Percentiles rank a stretch among this genome's conserved stretches.
These are phyloP conservation scores for Phalacrocorax brasilianus DNA, from an alignment of 2,113 vertebrate genomes.

Conservation along the genomic window DNA sequence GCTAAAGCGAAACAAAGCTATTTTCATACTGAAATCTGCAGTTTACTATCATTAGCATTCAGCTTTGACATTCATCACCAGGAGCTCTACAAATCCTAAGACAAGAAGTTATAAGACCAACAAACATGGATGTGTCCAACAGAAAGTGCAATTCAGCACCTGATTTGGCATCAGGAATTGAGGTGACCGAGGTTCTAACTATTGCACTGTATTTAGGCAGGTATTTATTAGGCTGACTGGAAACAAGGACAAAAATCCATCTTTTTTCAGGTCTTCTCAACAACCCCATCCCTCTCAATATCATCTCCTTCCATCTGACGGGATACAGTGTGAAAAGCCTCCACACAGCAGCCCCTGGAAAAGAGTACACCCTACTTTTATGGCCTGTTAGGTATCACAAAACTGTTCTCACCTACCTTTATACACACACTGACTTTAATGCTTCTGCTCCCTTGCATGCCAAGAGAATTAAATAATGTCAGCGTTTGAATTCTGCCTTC, in stretches of 20 bases:
- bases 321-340: neutral
- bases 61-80: neutral
- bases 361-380: neutral
- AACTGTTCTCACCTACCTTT: constrained; percentile 72
- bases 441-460: constrained; percentile 36
- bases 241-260: neutral
- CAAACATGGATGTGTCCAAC: neutral
- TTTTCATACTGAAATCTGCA: neutral
- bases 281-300: neutral
- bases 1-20: neutral
- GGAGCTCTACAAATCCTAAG: neutral
- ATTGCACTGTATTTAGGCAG: neutral
- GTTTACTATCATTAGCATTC: neutral
- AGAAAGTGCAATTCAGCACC: neutral
- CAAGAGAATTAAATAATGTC: constrained; percentile 66
- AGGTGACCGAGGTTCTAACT: neutral
- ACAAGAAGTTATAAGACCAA: neutral
- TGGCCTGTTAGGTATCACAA: neutral
- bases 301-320: neutral
- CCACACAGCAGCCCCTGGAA: neutral
- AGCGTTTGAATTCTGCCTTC: constrained; percentile 79
- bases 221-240: neutral
- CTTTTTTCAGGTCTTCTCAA: neutral
- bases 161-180: neutral
- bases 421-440: constrained; percentile 79